phyloP scores from a whole-genome alignment of 2,888 invertebrate genomes.

The Antitype chi region DNA sequence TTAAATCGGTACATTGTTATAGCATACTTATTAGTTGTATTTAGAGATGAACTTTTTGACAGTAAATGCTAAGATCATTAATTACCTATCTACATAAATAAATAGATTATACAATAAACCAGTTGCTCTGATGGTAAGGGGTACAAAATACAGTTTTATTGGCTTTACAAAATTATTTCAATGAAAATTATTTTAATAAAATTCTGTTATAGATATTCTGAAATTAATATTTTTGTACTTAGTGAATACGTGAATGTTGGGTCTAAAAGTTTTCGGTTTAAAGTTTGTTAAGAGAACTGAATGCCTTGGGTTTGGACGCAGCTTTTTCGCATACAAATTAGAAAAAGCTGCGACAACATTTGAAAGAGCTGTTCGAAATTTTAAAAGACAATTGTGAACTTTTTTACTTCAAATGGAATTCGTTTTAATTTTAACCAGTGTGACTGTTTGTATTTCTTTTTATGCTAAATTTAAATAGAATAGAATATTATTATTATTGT shows the following conservation, averaged over 20 bases:
- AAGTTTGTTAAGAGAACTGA: slow-evolving; percentile 48
- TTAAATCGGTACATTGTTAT: slow-evolving; percentile 86
- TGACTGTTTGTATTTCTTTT: slow-evolving; percentile 40
- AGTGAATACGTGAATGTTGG: slow-evolving; percentile 80
- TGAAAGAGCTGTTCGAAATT: slow-evolving; percentile 28
- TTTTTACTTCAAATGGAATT: slow-evolving; percentile 28
- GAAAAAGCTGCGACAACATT: slow-evolving; percentile 40
- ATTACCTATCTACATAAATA: slow-evolving; percentile 65
- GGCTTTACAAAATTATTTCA: slow-evolving; percentile 82
- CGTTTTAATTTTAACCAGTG: slow-evolving; percentile 33
- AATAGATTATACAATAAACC: slow-evolving; percentile 77
- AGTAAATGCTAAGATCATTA: slow-evolving; percentile 77
- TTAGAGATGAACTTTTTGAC: slow-evolving; percentile 77
- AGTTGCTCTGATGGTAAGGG: slow-evolving; percentile 88
- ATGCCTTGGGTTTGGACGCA: slow-evolving; percentile 31
- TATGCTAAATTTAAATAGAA: slow-evolving; percentile 40
- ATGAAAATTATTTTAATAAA: slow-evolving; percentile 70
- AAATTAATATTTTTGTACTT: slow-evolving; percentile 90
- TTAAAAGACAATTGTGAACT: slow-evolving; percentile 33
- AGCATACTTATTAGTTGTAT: slow-evolving; percentile 84
- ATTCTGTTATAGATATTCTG: slow-evolving; percentile 82
- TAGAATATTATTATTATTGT: slow-evolving; percentile 44
- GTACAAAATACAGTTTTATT: slow-evolving; percentile 87
- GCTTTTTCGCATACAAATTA: slow-evolving; percentile 52
- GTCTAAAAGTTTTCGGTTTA: slow-evolving; percentile 69